Evolutionary conservation across 2,113 vertebrate species (phyloP).

Genomic region (Henicopernis longicauda): DNA sequence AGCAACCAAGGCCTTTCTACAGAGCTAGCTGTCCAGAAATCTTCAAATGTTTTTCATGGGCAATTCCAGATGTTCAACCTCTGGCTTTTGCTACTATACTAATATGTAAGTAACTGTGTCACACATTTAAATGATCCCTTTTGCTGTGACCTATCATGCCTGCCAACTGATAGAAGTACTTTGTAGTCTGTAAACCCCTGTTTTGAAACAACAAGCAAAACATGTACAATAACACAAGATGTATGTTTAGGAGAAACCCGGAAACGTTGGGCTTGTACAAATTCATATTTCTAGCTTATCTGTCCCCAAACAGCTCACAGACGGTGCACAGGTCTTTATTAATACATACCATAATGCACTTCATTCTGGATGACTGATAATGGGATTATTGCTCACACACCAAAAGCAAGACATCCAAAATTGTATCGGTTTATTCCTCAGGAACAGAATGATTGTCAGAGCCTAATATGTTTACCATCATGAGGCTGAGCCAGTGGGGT

Average conservation of each 20-base stretch:
- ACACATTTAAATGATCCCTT: background rate
- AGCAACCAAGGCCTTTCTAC: background rate
- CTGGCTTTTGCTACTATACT: background rate
- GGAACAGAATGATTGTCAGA: background rate
- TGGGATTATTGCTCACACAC: slow-evolving; percentile 32
- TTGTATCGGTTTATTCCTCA: background rate
- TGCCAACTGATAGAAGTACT: background rate
- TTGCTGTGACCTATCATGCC: background rate
- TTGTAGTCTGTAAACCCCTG: background rate
- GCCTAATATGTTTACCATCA: background rate
- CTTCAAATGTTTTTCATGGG: background rate
- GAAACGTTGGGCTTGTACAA: background rate
- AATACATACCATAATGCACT: background rate
- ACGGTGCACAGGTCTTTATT: background rate
- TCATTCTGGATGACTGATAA: slow-evolving; percentile 44
- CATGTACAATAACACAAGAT: background rate
- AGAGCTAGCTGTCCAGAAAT: background rate
- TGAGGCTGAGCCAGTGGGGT: background rate
- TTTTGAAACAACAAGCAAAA: background rate
- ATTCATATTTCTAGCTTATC: background rate
- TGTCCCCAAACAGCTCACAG: background rate
- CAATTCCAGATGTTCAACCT: background rate
- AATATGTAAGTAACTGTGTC: background rate
- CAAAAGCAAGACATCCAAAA: slow-evolving; percentile 19
- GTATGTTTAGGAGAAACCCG: background rate